Percentiles rank a stretch among this genome's conserved stretches.
Evolutionary conservation across 2,797 vertebrate genomes (phyloP).

Genomic region (Gymnothorax javanicus): DNA sequence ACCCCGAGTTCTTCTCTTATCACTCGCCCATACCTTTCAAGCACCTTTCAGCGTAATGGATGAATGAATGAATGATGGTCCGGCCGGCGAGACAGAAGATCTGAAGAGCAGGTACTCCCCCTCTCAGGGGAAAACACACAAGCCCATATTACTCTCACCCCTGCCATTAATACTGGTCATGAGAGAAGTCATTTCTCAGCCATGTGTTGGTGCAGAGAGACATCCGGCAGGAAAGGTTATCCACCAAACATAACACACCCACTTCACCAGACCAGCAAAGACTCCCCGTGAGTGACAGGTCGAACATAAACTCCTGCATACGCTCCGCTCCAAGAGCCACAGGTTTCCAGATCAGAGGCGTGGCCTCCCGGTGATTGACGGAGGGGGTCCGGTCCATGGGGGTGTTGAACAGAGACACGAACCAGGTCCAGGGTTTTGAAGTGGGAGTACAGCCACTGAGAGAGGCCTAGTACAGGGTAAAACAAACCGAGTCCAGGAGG

Average conservation of each 20-base stretch:
- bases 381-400: neutral
- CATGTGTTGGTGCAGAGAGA: neutral
- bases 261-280: neutral
- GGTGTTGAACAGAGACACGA: neutral
- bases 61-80: neutral
- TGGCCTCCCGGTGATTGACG: neutral
- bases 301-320: neutral
- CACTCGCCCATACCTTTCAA: neutral
- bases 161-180: neutral
- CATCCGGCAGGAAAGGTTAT: neutral
- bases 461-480: constrained; percentile 6
- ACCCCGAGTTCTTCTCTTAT: neutral
- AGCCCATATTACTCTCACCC: neutral
- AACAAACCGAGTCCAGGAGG: neutral
- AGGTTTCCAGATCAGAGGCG: neutral
- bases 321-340: neutral
- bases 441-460: neutral
- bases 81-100: too few relatives aligned
- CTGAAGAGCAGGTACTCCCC: too few relatives aligned
- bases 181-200: neutral
- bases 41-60: neutral
- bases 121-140: neutral
- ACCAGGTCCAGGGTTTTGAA: neutral
- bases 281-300: neutral
- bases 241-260: neutral